phyloP scores from a whole-genome alignment of 2,888 invertebrate genomes.

The Acronicta psi region DNA sequence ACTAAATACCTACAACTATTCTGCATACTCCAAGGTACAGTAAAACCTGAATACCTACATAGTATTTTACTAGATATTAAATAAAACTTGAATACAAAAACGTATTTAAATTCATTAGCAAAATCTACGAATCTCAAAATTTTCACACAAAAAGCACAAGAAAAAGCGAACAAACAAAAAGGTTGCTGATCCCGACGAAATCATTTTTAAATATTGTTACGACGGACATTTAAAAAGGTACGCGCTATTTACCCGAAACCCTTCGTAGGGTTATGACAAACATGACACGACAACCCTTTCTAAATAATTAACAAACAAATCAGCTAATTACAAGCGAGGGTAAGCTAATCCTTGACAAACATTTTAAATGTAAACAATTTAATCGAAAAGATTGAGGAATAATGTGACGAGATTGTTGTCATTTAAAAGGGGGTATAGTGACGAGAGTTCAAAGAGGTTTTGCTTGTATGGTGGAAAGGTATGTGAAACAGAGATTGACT shows the following conservation, averaged over 20 bases:
- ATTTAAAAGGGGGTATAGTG: neutral
- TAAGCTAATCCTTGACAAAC: slow-evolving; percentile 36
- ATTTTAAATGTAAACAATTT: slow-evolving; percentile 38
- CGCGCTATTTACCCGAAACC: slow-evolving; percentile 40
- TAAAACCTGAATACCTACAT: too few species aligned
- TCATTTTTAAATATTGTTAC: slow-evolving; percentile 50
- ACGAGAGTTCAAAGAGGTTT: neutral
- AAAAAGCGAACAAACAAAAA: slow-evolving; percentile 23
- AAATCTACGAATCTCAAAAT: neutral
- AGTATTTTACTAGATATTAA: too few species aligned
- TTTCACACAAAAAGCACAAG: slow-evolving; percentile 27
- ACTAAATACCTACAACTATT: too few species aligned
- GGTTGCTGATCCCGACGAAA: slow-evolving; percentile 38
- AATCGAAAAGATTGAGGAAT: slow-evolving; percentile 3
- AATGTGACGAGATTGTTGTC: neutral
- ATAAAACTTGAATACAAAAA: too few species aligned
- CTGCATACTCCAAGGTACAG: too few species aligned
- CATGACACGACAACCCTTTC: slow-evolving; percentile 53
- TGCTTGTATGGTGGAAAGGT: neutral
- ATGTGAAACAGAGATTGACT: too few species aligned
- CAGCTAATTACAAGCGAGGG: slow-evolving; percentile 43
- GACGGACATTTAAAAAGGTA: slow-evolving; percentile 46
- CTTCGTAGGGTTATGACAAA: slow-evolving; percentile 45
- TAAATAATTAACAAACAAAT: slow-evolving; percentile 56
- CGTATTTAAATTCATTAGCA: too few species aligned